Evolutionary conservation across 2,113 vertebrate species (phyloP).

Genomic region (Clarias batrachus): DNA sequence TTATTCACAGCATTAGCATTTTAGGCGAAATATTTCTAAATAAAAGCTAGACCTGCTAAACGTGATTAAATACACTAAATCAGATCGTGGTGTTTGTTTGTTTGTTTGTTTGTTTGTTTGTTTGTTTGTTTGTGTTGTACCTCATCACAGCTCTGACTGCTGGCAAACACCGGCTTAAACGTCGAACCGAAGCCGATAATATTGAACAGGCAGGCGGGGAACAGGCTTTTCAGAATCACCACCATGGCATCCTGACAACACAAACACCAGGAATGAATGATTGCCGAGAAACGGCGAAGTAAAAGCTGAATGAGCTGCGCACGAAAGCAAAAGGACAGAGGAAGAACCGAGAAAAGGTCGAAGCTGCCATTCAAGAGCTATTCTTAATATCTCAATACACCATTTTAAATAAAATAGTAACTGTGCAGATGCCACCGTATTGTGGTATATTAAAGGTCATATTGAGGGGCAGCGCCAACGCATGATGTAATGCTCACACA

Average conservation of each 20-base stretch:
- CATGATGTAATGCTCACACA: not conserved
- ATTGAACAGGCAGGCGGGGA: conserved; percentile 88
- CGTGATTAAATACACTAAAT: not conserved
- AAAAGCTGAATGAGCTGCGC: conserved; percentile 18
- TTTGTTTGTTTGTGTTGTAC: conserved; percentile 64
- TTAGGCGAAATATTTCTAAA: not conserved
- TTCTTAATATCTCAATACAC: conserved; percentile 20
- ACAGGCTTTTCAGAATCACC: conserved; percentile 88
- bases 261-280: not conserved
- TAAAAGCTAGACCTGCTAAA: not conserved
- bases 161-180: conserved; percentile 85
- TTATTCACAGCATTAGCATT: not conserved
- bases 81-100: not conserved
- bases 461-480: too few relatives aligned
- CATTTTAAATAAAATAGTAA: not conserved
- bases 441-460: not conserved
- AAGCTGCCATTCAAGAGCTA: conserved; percentile 10
- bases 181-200: conserved; percentile 87
- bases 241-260: conserved; percentile 84
- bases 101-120: too few relatives aligned
- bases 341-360: conserved; percentile 22
- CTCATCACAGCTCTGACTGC: conserved; percentile 86
- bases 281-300: not conserved
- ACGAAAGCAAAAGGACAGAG: conserved; percentile 11
- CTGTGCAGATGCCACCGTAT: not conserved